A percentile compares a stretch with the other conserved stretches of the same genome.
Conservation (phyloP, 2,797 vertebrate species). For the Phoeniculus purpureus region DNA sequence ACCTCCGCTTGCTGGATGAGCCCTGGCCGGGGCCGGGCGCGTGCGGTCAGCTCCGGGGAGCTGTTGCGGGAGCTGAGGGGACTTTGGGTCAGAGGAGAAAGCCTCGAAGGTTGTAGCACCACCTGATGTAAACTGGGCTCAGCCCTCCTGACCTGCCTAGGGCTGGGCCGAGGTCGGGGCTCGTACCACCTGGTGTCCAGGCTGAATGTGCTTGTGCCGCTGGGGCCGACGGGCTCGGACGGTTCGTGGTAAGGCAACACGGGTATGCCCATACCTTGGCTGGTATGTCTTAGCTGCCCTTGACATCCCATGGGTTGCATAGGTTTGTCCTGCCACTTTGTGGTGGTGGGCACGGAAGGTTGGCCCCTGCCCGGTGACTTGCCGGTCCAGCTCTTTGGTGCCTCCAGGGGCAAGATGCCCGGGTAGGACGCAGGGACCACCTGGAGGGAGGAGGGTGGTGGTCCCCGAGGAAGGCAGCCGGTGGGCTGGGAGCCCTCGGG, state of each 20-base stretch:
- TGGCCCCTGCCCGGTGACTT: slow-evolving; percentile 89
- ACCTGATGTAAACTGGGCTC: slow-evolving; percentile 97
- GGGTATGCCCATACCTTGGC: slow-evolving; percentile 98
- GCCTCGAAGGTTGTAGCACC: slow-evolving; percentile 97
- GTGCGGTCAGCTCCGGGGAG: slow-evolving; percentile 94
- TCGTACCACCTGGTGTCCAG: slow-evolving; percentile 98
- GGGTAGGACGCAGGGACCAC: slow-evolving; percentile 90
- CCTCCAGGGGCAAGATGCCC: slow-evolving; percentile 95
- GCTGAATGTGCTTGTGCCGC: slow-evolving; percentile 94
- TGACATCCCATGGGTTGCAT: slow-evolving; percentile 97
- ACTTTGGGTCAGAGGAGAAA: slow-evolving; percentile 97
- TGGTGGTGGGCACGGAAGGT: slow-evolving; percentile 76
- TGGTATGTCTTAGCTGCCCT: slow-evolving; percentile 99
- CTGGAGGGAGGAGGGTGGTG: slow-evolving; percentile 84
- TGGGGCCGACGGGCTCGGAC: slow-evolving; percentile 87
- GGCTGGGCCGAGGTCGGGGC: slow-evolving; percentile 95
- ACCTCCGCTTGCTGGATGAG: slow-evolving; percentile 94
- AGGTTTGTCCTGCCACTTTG: slow-evolving; percentile 94
- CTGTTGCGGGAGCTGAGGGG: slow-evolving; percentile 95
- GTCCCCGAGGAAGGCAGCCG: slow-evolving; percentile 87
- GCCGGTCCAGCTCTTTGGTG: slow-evolving; percentile 88
- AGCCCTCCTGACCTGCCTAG: slow-evolving; percentile 90
- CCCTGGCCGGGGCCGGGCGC: slow-evolving; percentile 91
- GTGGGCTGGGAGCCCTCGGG: slow-evolving; percentile 85
- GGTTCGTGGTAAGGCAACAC: slow-evolving; percentile 99